Evolutionary conservation across 2,888 invertebrate species (phyloP).

Genomic region (Caenorhabditis zanzibari): DNA sequence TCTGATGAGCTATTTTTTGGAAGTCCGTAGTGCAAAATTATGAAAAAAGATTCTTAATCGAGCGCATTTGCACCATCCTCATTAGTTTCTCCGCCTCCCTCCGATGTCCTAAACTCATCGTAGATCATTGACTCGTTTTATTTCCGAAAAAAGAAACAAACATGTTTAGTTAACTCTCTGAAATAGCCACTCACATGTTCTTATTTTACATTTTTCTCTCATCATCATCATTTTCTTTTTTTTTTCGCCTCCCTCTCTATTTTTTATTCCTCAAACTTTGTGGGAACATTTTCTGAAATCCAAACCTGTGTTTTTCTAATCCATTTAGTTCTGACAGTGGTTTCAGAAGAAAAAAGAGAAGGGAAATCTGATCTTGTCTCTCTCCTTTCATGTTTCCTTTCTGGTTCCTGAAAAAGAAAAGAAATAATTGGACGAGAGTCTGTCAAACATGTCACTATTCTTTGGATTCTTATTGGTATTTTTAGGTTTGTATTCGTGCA

Average conservation of each 20-base stretch:
- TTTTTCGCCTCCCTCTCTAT: constrained; percentile 7
- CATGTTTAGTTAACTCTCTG: constrained; percentile 30
- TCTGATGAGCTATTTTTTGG: background rate
- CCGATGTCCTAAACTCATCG: constrained; percentile 20
- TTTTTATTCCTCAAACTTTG: background rate
- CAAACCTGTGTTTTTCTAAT: background rate
- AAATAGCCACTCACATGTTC: constrained; percentile 35
- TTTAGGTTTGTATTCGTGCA: constrained; percentile 14
- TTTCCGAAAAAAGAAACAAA: constrained; percentile 32
- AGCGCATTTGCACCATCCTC: background rate
- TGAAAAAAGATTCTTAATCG: background rate
- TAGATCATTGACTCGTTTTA: constrained; percentile 31
- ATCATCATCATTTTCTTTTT: constrained; percentile 23
- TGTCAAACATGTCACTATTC: constrained; percentile 30
- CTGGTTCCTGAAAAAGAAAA: background rate
- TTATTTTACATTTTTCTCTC: constrained; percentile 33
- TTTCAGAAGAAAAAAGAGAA: background rate
- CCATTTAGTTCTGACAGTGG: background rate
- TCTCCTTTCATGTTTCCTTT: background rate
- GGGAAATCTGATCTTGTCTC: constrained; percentile 22
- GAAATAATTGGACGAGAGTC: constrained; percentile 26
- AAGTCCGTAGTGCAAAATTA: background rate
- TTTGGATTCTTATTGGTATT: background rate
- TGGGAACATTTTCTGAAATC: constrained; percentile 35
- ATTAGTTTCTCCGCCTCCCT: background rate